Base-by-base conservation (phyloP, 2,888 invertebrate genomes). In the Spilarctia lutea region DNA sequence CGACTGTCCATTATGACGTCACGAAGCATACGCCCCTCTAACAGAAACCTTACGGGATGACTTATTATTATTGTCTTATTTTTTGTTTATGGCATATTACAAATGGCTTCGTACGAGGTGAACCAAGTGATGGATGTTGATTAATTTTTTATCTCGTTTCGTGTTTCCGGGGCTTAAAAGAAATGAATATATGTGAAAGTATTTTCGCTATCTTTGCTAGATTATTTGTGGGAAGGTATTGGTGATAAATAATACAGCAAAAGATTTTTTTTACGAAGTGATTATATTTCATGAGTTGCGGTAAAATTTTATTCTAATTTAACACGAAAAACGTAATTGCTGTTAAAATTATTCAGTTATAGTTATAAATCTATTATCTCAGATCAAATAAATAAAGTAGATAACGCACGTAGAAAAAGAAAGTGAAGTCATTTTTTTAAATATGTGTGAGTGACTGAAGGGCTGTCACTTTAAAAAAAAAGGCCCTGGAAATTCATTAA, bases 1-100 rank as follows among this genome's bases (percentile, higher is more conserved):
- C 90, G 83, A 83, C 80, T 85, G 86, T 86, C 88, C 88, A 89
- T 89, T 90, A 87, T 87, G 88, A 89, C 89, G 89, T 89, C 90
- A 90, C 88, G 87, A 75, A 68, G 72, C 79, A 83, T 86, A 87
- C 88, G 88, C 88, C 84, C 75, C 79, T 83, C 77, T 83, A 84
- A 86, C 85, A 86, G 86, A 85, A 89, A 84, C 81, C 81, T 76
- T 73, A 66, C 68, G 74, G 75, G 79, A 84, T 88, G 87, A 88
- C 82, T 86, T 88, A 88, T 85, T 78, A 83, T 83, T 81, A 81
- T 82, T 68, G 78, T 78, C 79, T 77, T 76, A 71, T 80, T 75
- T 78, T 79, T 82, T 82, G 83, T 81, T 83, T 81, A 83, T 81
- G 75, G 79, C 73, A 52, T 39, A 71, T 70, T 77, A 79, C 79